Evolutionary conservation across 2,113 vertebrate species (phyloP).

Genomic region (Lipotes vexillifer): DNA sequence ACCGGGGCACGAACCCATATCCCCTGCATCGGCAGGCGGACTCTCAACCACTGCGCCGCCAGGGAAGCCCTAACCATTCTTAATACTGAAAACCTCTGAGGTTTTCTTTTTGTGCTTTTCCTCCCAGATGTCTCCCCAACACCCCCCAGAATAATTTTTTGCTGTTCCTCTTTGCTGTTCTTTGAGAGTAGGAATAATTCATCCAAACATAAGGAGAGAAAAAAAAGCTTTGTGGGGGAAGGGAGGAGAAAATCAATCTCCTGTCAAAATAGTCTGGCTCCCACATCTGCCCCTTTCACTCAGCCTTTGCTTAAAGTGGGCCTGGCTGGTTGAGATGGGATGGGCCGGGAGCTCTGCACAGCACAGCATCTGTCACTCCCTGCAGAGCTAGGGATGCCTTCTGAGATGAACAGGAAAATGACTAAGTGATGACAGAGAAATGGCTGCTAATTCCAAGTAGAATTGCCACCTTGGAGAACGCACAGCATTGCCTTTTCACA

Average conservation of each 20-base stretch:
- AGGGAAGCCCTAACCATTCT: background rate
- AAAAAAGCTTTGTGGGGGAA: background rate
- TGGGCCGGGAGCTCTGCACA: background rate
- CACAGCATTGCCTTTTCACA: background rate
- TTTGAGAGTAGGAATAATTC: slow-evolving; percentile 8
- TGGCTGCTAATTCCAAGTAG: background rate
- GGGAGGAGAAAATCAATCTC: background rate
- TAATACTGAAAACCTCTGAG: background rate
- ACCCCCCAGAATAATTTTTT: background rate
- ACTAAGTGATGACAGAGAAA: slow-evolving; percentile 34
- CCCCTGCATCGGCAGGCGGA: too few species aligned
- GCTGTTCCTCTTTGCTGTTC: background rate
- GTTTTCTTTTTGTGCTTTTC: background rate
- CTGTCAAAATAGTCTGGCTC: slow-evolving; percentile 54
- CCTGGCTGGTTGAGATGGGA: background rate
- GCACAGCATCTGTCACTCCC: background rate
- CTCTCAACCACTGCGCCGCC: too few species aligned
- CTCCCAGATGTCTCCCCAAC: background rate
- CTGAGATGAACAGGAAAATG: background rate
- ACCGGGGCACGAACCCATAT: too few species aligned
- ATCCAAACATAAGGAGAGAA: background rate
- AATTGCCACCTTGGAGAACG: background rate
- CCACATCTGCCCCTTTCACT: slow-evolving; percentile 45
- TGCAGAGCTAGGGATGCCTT: background rate
- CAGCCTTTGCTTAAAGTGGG: background rate